Evolutionary conservation across 2,113 vertebrate genomes (phyloP), one percentile per base, ranked within the genome.

Genomic region (Paralichthys olivaceus): DNA sequence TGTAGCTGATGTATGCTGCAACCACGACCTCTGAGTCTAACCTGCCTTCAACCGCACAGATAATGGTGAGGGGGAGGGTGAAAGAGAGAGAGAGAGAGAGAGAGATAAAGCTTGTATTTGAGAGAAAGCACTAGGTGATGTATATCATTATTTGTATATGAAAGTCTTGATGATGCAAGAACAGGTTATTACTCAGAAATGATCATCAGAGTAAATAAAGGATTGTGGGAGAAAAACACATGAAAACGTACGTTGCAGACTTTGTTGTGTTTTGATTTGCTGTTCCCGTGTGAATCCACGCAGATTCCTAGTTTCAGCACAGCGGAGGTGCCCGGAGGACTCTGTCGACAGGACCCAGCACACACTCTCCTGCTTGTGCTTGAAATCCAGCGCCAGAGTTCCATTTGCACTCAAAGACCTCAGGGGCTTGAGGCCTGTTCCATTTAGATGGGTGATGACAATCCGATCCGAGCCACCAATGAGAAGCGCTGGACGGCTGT

Each of bases 281-380:
- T 90, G 91, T 72, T 97, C 96, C 69, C 96, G 94, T 4, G 93
- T 93, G 74, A 95, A 89, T 32, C 83, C 81, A 23, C 94, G 95
- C 66, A 94, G 86, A 90, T 91, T 95, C 69, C 93, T 94, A 47
- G 95, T 91, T 85, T 90, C 95, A 69, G 93, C 89, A 14, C 97
- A 99, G 87, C 86, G 96, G 29, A 99, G 94, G 65, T 94, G 95
- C 65, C 95, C 95, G 53, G 95, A 94, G 86, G 95, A 93, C 9
- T 95, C 94, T 29, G 91, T 92, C 1, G 96, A 94, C 83, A 96
- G 93, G n/a, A 96, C 91, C 98, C 97, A 99, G 85, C 97, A 99
- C 23, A 97, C 83, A 0, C 64, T 94, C 70, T 96, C 95, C 78
- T 97, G 95, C 47, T 87, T 94, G 83, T 95, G 95, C 89, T 93